phyloP scores from a whole-genome alignment of 2,888 invertebrate species.

The Megamerina dolium region DNA sequence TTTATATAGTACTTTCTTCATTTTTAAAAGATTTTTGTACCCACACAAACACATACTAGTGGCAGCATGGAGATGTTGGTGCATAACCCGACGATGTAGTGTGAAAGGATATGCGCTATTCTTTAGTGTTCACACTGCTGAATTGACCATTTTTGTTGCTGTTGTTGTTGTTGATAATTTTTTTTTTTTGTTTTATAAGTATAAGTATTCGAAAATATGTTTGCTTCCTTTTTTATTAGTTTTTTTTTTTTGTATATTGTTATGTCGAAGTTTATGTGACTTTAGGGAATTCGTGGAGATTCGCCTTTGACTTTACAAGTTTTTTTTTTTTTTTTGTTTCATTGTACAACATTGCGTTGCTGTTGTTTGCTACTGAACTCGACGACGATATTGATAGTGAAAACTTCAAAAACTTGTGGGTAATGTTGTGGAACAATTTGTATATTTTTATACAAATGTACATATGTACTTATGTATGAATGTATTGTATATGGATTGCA shows the following conservation, averaged over 20 bases:
- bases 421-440: slow-evolving; percentile 7
- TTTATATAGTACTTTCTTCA: not conserved
- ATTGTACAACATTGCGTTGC: no score
- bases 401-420: slow-evolving; percentile 9
- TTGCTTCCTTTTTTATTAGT: no score
- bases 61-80: no score
- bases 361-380: not conserved
- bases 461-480: not conserved
- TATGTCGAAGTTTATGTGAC: slow-evolving; percentile 11
- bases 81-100: no score
- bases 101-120: no score
- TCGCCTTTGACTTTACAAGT: slow-evolving; percentile 7
- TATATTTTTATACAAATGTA: not conserved
- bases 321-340: slow-evolving; percentile 1
- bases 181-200: no score
- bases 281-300: slow-evolving; percentile 8
- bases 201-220: no score
- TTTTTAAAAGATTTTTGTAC: not conserved
- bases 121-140: no score
- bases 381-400: slow-evolving; percentile 13
- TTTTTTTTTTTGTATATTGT: no score
- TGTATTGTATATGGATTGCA: no score
- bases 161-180: no score
- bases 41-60: slow-evolving; percentile 3
- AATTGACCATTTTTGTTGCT: no score